Base-by-base conservation (phyloP, 1,140 invertebrate species). In the Galendromus occidentalis region DNA sequence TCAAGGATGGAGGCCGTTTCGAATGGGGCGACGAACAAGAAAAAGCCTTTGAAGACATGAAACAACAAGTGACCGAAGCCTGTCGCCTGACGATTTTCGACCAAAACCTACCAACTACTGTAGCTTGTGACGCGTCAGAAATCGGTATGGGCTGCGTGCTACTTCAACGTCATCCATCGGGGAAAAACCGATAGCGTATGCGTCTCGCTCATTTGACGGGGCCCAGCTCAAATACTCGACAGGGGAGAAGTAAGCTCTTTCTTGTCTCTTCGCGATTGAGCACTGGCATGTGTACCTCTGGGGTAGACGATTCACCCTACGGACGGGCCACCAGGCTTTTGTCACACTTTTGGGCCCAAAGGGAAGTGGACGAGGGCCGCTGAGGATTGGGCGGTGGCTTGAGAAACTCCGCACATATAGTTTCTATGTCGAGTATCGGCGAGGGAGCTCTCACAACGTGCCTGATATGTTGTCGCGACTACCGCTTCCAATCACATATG, bases 181-280 rank as follows among this genome's bases (percentile, higher is more conserved):
- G n/a, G 42, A 44, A n/a, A 44, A 12, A 44, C 65, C 64, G 7
- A 39, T 67, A 12, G 66, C n/a, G 18, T 67, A 67, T 44, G 42
- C 14, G 7, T 67, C 67, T 7, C 5, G 20, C 17, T 12, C 67
- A 14, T 70, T 80, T n/a, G 75, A 73, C 14, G 71, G 71, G 47
- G 74, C 74, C 42, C 68, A 82, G 39, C 75, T 77, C 0, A 68
- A 73, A 7, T 77, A 76, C 64, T 71, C 73, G 5, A 68, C 76
- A 1, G 70, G 72, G 1, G 73, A 76, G 65, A 68, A 82, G 14
- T 77, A 81, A 69, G 81, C 77, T 7, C 82, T 44, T 12, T 12
- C 42, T 12, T 12, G 42, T 12, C 12, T 44, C 12, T 44, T 44
- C 42, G 42, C 42, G 42, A 44, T n/a, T n/a, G n/a, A n/a, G n/a